A percentile compares a stretch with the other conserved stretches of the same genome.
Evolutionary conservation across 2,888 invertebrate genomes (phyloP).

Genomic region (Zygaena filipendulae): DNA sequence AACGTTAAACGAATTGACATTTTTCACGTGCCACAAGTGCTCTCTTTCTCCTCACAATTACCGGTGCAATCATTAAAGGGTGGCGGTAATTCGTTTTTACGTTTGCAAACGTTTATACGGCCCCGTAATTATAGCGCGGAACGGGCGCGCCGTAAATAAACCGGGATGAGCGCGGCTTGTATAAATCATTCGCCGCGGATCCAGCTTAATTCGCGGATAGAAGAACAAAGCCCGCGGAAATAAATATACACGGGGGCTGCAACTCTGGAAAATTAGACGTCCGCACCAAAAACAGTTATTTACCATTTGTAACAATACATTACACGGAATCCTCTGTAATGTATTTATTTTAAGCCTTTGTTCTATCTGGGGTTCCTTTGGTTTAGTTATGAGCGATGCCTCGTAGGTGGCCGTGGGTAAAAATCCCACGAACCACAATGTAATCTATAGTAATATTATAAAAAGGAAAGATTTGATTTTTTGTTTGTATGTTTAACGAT

Average conservation of each 20-base stretch:
- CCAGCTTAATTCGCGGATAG: constrained; percentile 59
- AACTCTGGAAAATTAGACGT: constrained; percentile 28
- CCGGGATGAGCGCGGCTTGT: constrained; percentile 57
- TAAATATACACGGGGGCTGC: constrained; percentile 43
- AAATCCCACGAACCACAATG: too few relatives aligned
- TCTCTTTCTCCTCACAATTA: constrained; percentile 36
- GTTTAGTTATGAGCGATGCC: too few relatives aligned
- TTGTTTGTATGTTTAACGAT: too few relatives aligned
- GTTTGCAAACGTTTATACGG: constrained; percentile 51
- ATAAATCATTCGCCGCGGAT: constrained; percentile 60
- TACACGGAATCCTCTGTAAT: not conserved
- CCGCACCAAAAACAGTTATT: too few relatives aligned
- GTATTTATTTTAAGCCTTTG: not conserved
- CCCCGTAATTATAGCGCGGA: constrained; percentile 59
- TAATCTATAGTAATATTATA: too few relatives aligned
- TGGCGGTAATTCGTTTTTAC: constrained; percentile 58
- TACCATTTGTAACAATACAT: constrained; percentile 4
- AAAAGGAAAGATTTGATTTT: too few relatives aligned
- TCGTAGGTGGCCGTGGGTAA: too few relatives aligned
- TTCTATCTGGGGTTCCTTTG: too few relatives aligned
- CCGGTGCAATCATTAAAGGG: constrained; percentile 40
- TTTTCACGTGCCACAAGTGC: too few relatives aligned
- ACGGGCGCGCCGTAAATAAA: constrained; percentile 61
- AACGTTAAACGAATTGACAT: too few relatives aligned
- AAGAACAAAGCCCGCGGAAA: constrained; percentile 60